These are phyloP conservation scores for Chelidonichthys spinosus DNA, from an alignment of 2,797 vertebrate species.

Conservation along the genomic window DNA sequence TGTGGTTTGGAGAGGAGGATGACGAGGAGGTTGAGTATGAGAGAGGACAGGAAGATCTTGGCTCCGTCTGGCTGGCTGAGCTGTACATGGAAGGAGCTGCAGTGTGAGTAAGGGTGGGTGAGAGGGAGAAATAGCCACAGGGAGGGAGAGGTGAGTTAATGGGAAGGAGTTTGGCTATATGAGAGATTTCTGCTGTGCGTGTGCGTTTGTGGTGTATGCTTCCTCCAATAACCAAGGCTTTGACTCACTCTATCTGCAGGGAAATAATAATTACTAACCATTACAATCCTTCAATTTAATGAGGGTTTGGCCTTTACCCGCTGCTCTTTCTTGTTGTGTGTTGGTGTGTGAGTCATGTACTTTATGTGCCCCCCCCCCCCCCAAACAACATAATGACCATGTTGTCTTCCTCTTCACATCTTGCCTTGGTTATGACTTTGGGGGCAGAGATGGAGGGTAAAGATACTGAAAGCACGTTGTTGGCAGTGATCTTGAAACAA, in stretches of 20 bases:
- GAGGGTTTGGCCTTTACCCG: conserved; percentile 32
- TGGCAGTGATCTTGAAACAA: background rate
- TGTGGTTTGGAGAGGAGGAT: conserved; percentile 62
- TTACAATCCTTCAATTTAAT: background rate
- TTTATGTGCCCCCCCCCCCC: background rate
- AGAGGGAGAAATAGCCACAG: conserved; percentile 17
- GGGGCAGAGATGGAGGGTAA: background rate
- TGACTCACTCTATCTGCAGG: conserved; percentile 19
- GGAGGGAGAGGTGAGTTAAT: conserved; percentile 52
- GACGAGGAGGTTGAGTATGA: conserved; percentile 82
- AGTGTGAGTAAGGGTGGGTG: conserved; percentile 74
- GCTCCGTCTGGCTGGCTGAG: conserved; percentile 80
- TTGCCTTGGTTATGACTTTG: background rate
- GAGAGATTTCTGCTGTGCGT: conserved; percentile 19
- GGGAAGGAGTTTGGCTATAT: background rate
- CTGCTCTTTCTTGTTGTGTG: conserved; percentile 18
- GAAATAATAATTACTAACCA: conserved; percentile 28
- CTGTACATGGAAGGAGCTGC: conserved; percentile 82
- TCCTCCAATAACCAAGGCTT: conserved; percentile 9
- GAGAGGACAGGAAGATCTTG: conserved; percentile 80
- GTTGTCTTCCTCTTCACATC: conserved; percentile 31
- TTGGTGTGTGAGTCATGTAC: conserved; percentile 35
- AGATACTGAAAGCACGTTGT: background rate
- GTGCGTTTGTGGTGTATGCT: background rate
- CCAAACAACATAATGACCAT: conserved; percentile 24